phyloP scores from a whole-genome alignment of 2,113 vertebrate species.

The Turdus rufiventris region DNA sequence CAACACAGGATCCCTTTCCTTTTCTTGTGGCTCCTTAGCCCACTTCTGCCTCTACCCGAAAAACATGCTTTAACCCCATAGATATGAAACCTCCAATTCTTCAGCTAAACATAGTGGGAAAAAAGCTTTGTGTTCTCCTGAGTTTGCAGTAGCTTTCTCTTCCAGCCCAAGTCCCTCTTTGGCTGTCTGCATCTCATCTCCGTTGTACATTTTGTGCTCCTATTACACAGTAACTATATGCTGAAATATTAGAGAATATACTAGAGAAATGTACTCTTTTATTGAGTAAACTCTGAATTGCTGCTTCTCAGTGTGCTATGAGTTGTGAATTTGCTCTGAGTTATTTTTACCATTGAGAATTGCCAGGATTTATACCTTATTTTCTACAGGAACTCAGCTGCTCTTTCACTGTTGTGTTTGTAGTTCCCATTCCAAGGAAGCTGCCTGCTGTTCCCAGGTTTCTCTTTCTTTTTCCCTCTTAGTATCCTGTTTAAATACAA shows the following conservation, averaged over 20 bases:
- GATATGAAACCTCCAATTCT: neutral
- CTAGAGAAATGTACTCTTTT: neutral
- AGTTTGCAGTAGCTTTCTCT: neutral
- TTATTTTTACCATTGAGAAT: conserved; percentile 29
- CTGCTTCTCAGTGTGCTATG: neutral
- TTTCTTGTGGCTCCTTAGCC: neutral
- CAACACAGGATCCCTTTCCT: neutral
- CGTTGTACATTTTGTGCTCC: neutral
- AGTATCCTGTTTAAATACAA: neutral
- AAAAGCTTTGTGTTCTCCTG: neutral
- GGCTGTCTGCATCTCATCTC: neutral
- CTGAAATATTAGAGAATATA: neutral
- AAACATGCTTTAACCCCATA: neutral
- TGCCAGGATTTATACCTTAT: neutral
- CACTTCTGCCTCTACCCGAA: neutral
- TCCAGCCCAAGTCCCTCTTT: neutral
- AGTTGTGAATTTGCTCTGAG: neutral
- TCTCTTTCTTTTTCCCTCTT: neutral
- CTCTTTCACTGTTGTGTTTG: neutral
- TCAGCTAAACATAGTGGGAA: neutral
- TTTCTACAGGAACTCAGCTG: neutral
- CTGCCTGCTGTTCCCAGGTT: conserved; percentile 13
- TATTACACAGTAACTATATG: neutral
- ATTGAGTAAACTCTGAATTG: neutral
- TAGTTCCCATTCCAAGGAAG: neutral